Evolutionary conservation across 2,797 vertebrate genomes (phyloP), one percentile per base, ranked within the genome.

Genomic region (Enteromius unitaeniatus): DNA sequence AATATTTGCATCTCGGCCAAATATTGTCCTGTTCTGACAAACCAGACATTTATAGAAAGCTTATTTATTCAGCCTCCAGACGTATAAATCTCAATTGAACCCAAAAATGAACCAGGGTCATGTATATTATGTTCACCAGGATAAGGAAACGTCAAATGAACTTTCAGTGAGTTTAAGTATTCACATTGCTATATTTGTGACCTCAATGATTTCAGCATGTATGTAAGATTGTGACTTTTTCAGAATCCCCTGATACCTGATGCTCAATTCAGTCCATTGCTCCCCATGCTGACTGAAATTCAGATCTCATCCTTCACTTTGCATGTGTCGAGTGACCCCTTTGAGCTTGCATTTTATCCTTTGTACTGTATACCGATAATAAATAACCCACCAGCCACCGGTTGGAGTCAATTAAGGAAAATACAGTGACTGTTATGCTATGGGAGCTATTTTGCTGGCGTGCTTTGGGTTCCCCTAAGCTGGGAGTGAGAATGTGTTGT

Each of bases 291-390:
- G 67, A 1, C 67, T 69, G 2, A 2, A 69, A 14, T 42, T 45
- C 37, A 15, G 67, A 23, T 14, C 11, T 69, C 6, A 1, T 69
- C 11, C 37, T 23, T 69, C 11, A 69, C 5, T 69, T 14, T 68
- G 19, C 19, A 68, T 68, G 34, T 0, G 2, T 40, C 34, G 1
- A n/a, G 21, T 23, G 21, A 70, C 68, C 40, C 13, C n/a, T 70
- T 47, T 42, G 6, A 70, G 67, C 65, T 68, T 68, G 65, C 67
- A 69, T 69, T 70, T 26, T 45, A 26, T 47, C 7, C n/a, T 15
- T 26, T 40, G 40, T 40, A 40, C 8, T 68, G 21, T 13, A 69
- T 26, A 15, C 15, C 17, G n/a, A 26, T 47, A 9, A 40, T 40
- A 40, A 23, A n/a, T 6, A 69, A 42, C 68, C 14, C 40, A 70